These are phyloP conservation scores for Cryptomyrus ogoouensis DNA, from an alignment of 2,113 vertebrate genomes.

Conservation along the genomic window DNA sequence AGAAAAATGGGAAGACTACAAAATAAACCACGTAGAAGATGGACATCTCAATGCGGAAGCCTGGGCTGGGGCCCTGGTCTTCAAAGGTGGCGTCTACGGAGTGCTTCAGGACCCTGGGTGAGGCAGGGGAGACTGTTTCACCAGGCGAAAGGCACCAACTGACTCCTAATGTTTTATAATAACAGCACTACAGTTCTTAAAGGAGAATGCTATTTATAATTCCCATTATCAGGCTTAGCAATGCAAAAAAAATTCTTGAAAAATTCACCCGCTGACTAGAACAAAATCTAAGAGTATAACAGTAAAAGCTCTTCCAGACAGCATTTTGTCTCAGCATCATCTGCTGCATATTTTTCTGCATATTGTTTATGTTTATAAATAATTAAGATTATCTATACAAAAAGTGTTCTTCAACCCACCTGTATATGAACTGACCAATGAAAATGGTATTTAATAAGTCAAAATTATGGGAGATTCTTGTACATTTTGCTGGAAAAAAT, in stretches of 20 bases:
- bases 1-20: slow-evolving; percentile 97
- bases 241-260: background rate
- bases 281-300: background rate
- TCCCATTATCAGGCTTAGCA: background rate
- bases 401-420: background rate
- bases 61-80: slow-evolving; percentile 87
- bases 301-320: background rate
- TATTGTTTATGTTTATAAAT: background rate
- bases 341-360: background rate
- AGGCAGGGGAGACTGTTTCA: background rate
- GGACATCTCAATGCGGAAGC: slow-evolving; percentile 91
- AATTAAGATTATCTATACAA: background rate
- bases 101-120: slow-evolving; percentile 84
- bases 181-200: background rate
- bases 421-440: background rate
- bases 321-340: background rate
- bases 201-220: background rate
- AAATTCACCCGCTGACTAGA: background rate
- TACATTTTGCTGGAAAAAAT: background rate
- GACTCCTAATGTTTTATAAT: background rate
- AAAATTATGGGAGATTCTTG: background rate
- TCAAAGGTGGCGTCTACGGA: slow-evolving; percentile 93
- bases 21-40: slow-evolving; percentile 98
- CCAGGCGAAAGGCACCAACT: background rate
- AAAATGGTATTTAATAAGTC: background rate